Conservation (phyloP, 2,113 vertebrate genomes). For the Lipophrys pholis region DNA sequence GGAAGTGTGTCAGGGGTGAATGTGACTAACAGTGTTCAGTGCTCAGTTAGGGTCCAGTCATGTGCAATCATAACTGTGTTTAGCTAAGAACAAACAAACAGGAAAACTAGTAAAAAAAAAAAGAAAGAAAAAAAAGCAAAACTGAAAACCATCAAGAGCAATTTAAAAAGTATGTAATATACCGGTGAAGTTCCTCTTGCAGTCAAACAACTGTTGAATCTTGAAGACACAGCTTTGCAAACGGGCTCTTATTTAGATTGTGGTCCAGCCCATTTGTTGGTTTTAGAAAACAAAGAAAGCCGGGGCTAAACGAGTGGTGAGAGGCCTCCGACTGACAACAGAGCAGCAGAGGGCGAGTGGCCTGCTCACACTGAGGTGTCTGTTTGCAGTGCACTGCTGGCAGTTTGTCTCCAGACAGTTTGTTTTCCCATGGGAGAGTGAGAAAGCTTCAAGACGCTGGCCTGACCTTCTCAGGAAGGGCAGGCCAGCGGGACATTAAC, state of each 20-base stretch:
- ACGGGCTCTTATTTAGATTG: not conserved
- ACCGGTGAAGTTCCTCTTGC: too few species aligned
- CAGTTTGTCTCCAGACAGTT: slow-evolving; percentile 66
- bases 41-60: too few species aligned
- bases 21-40: too few species aligned
- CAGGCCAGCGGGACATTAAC: slow-evolving; percentile 17
- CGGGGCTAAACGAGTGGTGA: not conserved
- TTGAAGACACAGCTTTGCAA: not conserved
- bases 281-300: slow-evolving; percentile 4
- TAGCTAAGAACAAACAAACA: too few species aligned
- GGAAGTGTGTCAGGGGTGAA: too few species aligned
- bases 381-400: slow-evolving; percentile 61
- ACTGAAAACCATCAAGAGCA: too few species aligned
- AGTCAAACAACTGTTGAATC: not conserved
- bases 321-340: slow-evolving; percentile 23
- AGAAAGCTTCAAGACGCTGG: slow-evolving; percentile 7
- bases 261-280: not conserved
- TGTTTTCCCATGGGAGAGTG: slow-evolving; percentile 65
- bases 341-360: slow-evolving; percentile 26
- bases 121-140: too few species aligned
- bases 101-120: too few species aligned
- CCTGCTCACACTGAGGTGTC: slow-evolving; percentile 61
- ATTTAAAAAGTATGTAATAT: too few species aligned
- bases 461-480: slow-evolving; percentile 55
- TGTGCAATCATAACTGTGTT: too few species aligned